A percentile compares a stretch with the other conserved stretches of the same genome.
These are phyloP conservation scores for Orchestia grillus DNA, from an alignment of 1,140 invertebrate genomes.

Conservation along the genomic window DNA sequence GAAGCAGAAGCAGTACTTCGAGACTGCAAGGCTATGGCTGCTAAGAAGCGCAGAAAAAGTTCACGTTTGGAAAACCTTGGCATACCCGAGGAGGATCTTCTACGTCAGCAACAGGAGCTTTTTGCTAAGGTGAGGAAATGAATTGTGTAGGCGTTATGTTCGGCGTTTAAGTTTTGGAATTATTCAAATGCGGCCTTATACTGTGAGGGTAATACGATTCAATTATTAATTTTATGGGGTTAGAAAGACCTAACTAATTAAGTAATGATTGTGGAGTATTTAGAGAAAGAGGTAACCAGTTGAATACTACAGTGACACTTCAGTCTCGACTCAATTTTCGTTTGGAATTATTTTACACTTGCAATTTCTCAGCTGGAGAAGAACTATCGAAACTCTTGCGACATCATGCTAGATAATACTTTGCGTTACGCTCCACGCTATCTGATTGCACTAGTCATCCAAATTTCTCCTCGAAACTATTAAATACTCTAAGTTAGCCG, in stretches of 20 bases:
- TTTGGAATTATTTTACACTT: too few species aligned
- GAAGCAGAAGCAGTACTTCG: conserved; percentile 94
- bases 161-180: background rate
- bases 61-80: conserved; percentile 95
- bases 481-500: too few species aligned
- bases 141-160: conserved; percentile 66
- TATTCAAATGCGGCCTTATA: background rate
- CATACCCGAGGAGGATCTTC: conserved; percentile 96
- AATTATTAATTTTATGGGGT: background rate
- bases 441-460: too few species aligned
- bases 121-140: conserved; percentile 83
- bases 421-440: too few species aligned
- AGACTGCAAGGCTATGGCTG: conserved; percentile 96
- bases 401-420: too few species aligned
- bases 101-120: conserved; percentile 97
- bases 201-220: background rate
- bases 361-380: too few species aligned
- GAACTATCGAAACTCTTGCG: too few species aligned
- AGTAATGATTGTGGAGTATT: background rate
- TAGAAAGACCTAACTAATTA: background rate
- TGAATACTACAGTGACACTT: too few species aligned
- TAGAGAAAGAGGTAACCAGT: background rate
- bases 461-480: too few species aligned
- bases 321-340: too few species aligned
- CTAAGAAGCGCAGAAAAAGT: conserved; percentile 92